These are phyloP conservation scores for Lapara coniferarum DNA, from an alignment of 2,888 invertebrate species.

Conservation along the genomic window DNA sequence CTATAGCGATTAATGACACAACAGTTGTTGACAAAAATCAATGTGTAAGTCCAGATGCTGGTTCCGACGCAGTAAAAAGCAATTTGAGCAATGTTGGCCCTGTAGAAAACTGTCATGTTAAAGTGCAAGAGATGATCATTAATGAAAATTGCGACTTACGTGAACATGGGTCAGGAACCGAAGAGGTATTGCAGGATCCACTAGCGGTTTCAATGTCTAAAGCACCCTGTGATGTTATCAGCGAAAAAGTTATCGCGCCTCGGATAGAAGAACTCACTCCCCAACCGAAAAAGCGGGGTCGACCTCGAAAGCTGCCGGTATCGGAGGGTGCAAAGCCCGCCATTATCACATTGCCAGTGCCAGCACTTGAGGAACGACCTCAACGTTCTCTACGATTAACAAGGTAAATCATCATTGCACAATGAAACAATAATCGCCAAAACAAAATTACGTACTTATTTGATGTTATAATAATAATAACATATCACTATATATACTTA, in stretches of 20 bases:
- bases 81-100: slow-evolving; percentile 60
- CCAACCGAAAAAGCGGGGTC: slow-evolving; percentile 75
- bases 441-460: background rate
- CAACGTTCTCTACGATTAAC: slow-evolving; percentile 74
- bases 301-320: slow-evolving; percentile 73
- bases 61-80: slow-evolving; percentile 48
- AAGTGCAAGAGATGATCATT: slow-evolving; percentile 72
- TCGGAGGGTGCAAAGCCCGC: slow-evolving; percentile 64
- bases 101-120: slow-evolving; percentile 60
- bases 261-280: slow-evolving; percentile 64
- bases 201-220: slow-evolving; percentile 65
- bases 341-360: slow-evolving; percentile 56
- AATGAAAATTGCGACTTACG: slow-evolving; percentile 76
- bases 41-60: slow-evolving; percentile 53
- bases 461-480: background rate
- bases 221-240: slow-evolving; percentile 40
- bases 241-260: slow-evolving; percentile 50
- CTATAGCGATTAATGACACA: slow-evolving; percentile 59
- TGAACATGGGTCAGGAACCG: slow-evolving; percentile 60
- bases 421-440: background rate
- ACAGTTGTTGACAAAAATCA: slow-evolving; percentile 48
- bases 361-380: slow-evolving; percentile 76
- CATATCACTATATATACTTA: too few relatives aligned
- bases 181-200: slow-evolving; percentile 76
- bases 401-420: slow-evolving; percentile 54